Percentiles rank a stretch among this genome's conserved stretches.
Conservation (phyloP, 2,113 vertebrate species). For the Albula goreensis region DNA sequence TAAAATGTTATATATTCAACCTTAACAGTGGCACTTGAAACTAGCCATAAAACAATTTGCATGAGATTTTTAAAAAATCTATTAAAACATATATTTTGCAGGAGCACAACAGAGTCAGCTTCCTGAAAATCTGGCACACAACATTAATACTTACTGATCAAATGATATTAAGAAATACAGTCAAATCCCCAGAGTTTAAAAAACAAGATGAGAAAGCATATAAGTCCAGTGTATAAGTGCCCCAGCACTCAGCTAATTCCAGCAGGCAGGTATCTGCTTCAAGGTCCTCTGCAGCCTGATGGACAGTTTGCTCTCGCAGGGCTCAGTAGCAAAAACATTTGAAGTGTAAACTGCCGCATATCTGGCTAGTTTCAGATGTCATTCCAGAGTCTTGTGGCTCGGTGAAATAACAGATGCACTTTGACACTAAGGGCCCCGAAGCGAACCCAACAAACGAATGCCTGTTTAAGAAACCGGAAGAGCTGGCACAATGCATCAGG, state of each 20-base stretch:
- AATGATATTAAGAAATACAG: background rate
- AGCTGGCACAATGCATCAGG: constrained; percentile 79
- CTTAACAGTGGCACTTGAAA: background rate
- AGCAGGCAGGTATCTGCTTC: constrained; percentile 63
- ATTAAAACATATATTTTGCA: background rate
- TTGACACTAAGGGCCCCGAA: constrained; percentile 73
- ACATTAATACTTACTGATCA: background rate
- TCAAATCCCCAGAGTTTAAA: background rate
- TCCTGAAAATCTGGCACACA: background rate
- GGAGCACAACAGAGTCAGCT: background rate
- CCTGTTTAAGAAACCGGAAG: constrained; percentile 77
- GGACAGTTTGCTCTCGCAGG: constrained; percentile 69
- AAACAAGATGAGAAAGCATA: background rate
- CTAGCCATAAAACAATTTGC: background rate
- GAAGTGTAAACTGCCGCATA: constrained; percentile 74
- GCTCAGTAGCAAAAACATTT: constrained; percentile 70
- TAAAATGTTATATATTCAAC: background rate
- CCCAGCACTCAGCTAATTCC: constrained; percentile 47
- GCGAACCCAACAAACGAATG: constrained; percentile 62
- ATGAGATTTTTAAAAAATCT: background rate
- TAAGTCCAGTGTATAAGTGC: constrained; percentile 29
- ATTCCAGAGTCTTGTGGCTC: constrained; percentile 69
- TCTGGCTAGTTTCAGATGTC: constrained; percentile 81
- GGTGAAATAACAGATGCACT: constrained; percentile 76
- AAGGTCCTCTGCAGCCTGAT: constrained; percentile 58